Evolutionary conservation across 2,113 vertebrate species (phyloP).

Genomic region (Nesogale talazaci): DNA sequence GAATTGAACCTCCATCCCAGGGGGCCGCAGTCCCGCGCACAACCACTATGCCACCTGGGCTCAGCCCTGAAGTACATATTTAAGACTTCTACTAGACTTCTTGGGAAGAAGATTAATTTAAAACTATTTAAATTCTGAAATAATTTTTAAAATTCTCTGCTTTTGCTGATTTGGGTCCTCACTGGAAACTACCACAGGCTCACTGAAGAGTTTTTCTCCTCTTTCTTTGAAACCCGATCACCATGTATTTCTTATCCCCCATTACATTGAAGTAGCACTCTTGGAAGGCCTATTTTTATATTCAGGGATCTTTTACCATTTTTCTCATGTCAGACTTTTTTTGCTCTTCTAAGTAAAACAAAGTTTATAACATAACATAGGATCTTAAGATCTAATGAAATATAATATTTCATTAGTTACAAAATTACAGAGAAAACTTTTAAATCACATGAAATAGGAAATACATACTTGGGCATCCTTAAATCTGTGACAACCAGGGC

Average conservation of each 20-base stretch:
- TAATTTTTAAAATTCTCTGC: not conserved
- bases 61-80: not conserved
- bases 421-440: constrained; percentile 18
- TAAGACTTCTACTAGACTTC: not conserved
- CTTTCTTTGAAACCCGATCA: not conserved
- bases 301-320: not conserved
- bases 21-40: too few relatives aligned
- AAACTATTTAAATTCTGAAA: not conserved
- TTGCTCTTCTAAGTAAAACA: not conserved
- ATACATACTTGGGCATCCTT: constrained; percentile 95
- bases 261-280: not conserved
- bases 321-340: not conserved
- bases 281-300: not conserved
- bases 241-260: not conserved
- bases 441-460: not conserved
- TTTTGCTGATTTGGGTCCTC: not conserved
- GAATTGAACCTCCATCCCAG: too few relatives aligned
- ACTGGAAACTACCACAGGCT: not conserved
- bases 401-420: not conserved
- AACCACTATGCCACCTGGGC: too few relatives aligned
- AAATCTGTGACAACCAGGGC: constrained; percentile 97
- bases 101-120: too few relatives aligned
- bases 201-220: not conserved
- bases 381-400: not conserved
- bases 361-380: not conserved